phyloP scores from a whole-genome alignment of 2,797 vertebrate genomes.

The Falco columbarius region DNA sequence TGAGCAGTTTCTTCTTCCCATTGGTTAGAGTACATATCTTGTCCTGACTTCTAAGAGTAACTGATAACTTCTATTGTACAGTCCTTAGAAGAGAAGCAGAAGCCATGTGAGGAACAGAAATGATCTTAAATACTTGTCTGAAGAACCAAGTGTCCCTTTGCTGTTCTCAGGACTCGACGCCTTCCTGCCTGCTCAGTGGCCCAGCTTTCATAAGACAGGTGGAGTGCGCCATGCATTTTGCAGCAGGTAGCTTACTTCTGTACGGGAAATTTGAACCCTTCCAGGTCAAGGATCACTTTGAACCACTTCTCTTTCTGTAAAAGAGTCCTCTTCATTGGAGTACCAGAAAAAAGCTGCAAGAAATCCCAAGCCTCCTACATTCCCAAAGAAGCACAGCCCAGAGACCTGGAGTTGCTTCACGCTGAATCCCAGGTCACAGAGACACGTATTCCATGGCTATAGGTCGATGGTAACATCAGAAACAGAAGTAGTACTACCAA shows the following conservation, averaged over 20 bases:
- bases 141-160: not conserved
- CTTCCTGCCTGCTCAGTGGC: not conserved
- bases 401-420: not conserved
- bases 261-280: not conserved
- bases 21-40: not conserved
- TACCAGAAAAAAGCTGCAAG: not conserved
- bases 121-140: not conserved
- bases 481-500: not conserved
- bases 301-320: not conserved
- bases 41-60: not conserved
- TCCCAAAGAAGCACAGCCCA: fast-evolving
- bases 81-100: not conserved
- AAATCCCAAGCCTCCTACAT: not conserved
- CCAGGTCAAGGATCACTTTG: not conserved
- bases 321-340: not conserved
- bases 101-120: not conserved
- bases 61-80: not conserved
- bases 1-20: not conserved
- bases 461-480: not conserved
- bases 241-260: not conserved
- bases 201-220: not conserved
- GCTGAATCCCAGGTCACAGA: not conserved
- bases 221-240: not conserved
- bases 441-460: not conserved
- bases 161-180: not conserved